Conservation (phyloP, 2,113 vertebrate species). For the Poecilia latipinna region DNA sequence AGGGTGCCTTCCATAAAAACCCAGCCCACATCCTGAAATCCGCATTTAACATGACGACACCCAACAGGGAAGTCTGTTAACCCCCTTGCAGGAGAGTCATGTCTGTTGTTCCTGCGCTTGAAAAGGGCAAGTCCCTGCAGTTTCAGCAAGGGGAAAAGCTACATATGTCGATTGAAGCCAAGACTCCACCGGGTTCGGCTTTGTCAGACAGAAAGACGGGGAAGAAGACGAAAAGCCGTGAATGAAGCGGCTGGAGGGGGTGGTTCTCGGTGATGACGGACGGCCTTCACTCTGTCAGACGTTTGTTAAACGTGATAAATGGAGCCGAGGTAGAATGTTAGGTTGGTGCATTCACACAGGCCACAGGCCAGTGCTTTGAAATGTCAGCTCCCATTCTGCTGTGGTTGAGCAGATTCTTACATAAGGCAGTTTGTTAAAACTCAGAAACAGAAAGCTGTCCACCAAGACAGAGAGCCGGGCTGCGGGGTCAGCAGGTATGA, state of each 20-base stretch:
- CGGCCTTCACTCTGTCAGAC: conserved; percentile 77
- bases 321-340: conserved; percentile 63
- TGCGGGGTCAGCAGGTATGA: conserved; percentile 33
- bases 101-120: conserved; percentile 70
- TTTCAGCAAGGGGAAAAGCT: conserved; percentile 35
- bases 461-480: conserved; percentile 29
- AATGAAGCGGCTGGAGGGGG: background rate
- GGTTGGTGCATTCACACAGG: conserved; percentile 58
- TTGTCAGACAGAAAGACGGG: conserved; percentile 19
- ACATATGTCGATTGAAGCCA: conserved; percentile 32
- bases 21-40: conserved; percentile 38
- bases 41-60: conserved; percentile 50
- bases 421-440: conserved; percentile 73
- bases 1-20: conserved; percentile 41
- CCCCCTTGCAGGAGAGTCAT: conserved; percentile 67
- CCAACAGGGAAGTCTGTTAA: conserved; percentile 64
- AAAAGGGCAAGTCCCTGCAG: conserved; percentile 60
- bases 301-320: conserved; percentile 76
- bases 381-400: conserved; percentile 73
- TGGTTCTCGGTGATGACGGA: conserved; percentile 72
- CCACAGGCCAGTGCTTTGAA: conserved; percentile 63
- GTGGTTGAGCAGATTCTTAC: conserved; percentile 76
- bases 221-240: conserved; percentile 17
- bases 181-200: conserved; percentile 33
- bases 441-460: conserved; percentile 47